Evolutionary conservation across 2,888 invertebrate genomes (phyloP).

Genomic region (Schizaphis graminum): DNA sequence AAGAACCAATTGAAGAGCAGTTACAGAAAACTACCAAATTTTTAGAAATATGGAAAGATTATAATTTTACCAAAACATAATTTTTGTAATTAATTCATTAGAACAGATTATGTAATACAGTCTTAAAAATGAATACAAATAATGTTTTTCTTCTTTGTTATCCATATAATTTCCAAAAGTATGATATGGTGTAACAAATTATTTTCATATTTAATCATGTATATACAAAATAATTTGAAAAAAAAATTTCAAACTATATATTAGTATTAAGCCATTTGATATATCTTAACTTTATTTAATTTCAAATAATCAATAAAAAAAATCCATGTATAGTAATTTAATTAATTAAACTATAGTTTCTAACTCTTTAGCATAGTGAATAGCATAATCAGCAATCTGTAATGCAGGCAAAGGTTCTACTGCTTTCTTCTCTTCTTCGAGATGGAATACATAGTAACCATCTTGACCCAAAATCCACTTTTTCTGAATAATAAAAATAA

Average conservation of each 20-base stretch:
- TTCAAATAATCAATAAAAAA: conserved; percentile 27
- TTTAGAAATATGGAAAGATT: conserved; percentile 79
- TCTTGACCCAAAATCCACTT: conserved; percentile 86
- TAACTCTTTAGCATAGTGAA: conserved; percentile 96
- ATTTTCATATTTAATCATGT: conserved; percentile 36
- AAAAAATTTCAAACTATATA: conserved; percentile 6
- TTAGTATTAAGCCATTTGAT: conserved; percentile 25
- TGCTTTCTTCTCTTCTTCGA: conserved; percentile 80
- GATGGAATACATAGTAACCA: conserved; percentile 84
- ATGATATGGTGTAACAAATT: not conserved
- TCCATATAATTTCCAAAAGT: not conserved
- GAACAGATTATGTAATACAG: not conserved
- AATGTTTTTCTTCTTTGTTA: not conserved
- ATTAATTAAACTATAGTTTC: conserved; percentile 95
- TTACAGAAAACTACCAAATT: conserved; percentile 83
- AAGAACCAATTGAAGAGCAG: conserved; percentile 82
- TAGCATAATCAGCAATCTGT: conserved; percentile 92
- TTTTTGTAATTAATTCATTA: not conserved
- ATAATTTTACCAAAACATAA: conserved; percentile 74
- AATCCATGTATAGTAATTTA: not conserved
- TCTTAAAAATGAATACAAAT: not conserved
- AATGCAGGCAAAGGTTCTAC: conserved; percentile 88
- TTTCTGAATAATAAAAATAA: conserved; percentile 74
- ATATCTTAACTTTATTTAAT: conserved; percentile 4
- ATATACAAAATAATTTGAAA: conserved; percentile 17